These are phyloP conservation scores for Selene dorsalis DNA, from an alignment of 2,797 vertebrate species.

Conservation along the genomic window DNA sequence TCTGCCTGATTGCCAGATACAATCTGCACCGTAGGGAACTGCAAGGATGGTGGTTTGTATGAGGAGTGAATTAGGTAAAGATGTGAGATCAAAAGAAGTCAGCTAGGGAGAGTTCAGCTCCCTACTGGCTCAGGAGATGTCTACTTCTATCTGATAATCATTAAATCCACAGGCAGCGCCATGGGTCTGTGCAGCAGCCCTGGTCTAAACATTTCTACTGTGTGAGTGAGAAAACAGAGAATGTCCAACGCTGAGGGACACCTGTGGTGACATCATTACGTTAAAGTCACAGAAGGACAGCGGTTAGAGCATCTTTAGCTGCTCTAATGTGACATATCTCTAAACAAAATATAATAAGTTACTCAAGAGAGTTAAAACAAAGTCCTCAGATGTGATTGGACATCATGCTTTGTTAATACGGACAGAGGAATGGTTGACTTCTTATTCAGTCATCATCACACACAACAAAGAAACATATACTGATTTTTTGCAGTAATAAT, in stretches of 20 bases:
- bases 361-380: background rate
- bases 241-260: conserved; percentile 33
- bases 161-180: conserved; percentile 58
- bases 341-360: conserved; percentile 5
- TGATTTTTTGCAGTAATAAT: too few species aligned
- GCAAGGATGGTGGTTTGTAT: conserved; percentile 45
- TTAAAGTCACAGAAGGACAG: background rate
- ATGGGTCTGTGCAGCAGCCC: conserved; percentile 28
- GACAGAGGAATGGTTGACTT: too few species aligned
- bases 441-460: too few species aligned
- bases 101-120: conserved; percentile 62
- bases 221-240: conserved; percentile 11
- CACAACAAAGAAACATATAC: too few species aligned
- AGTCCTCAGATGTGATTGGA: conserved; percentile 31
- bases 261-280: conserved; percentile 22
- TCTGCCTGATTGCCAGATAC: conserved; percentile 67
- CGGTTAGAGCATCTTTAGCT: conserved; percentile 2
- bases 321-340: conserved; percentile 8
- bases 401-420: background rate
- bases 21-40: conserved; percentile 57
- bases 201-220: conserved; percentile 35
- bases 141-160: conserved; percentile 67
- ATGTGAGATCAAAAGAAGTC: conserved; percentile 63
- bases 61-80: conserved; percentile 64
- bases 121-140: conserved; percentile 59